Evolutionary conservation across 2,888 invertebrate species (phyloP).

Genomic region (Eueremaeus valkanovi): DNA sequence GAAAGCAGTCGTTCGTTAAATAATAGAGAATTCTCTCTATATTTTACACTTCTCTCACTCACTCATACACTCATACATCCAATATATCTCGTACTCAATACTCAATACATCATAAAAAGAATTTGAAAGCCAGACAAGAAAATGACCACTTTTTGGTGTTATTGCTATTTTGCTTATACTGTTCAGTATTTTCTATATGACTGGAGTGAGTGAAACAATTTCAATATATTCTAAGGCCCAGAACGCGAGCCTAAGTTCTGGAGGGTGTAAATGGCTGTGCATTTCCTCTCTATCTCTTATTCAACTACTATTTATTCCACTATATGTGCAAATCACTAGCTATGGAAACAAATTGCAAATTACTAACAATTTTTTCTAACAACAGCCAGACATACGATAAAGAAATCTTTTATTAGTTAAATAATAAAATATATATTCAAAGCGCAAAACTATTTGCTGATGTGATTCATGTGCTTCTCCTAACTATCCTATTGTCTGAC

Average conservation of each 20-base stretch:
- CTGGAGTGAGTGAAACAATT: constrained; percentile 12
- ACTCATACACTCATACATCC: neutral
- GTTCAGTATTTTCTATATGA: neutral
- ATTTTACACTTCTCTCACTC: neutral
- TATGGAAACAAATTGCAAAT: neutral
- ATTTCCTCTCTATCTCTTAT: constrained; percentile 2
- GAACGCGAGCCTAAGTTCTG: neutral
- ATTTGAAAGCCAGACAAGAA: constrained; percentile 32
- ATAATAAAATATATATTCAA: neutral
- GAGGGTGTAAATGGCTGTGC: constrained; percentile 33
- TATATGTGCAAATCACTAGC: constrained; percentile 1
- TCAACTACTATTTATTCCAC: neutral
- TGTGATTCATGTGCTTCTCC: neutral
- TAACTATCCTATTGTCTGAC: too few species aligned
- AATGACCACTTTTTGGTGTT: constrained; percentile 18
- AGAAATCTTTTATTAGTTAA: neutral
- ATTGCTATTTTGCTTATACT: neutral
- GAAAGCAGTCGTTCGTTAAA: constrained; percentile 23
- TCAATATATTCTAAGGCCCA: neutral
- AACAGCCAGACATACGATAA: neutral
- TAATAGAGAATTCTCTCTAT: constrained; percentile 5
- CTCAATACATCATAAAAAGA: constrained; percentile 26
- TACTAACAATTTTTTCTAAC: neutral
- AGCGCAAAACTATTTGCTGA: neutral
- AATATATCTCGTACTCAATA: constrained; percentile 36